Conservation (phyloP, 2,113 vertebrate genomes). For the Amia ocellicauda region DNA sequence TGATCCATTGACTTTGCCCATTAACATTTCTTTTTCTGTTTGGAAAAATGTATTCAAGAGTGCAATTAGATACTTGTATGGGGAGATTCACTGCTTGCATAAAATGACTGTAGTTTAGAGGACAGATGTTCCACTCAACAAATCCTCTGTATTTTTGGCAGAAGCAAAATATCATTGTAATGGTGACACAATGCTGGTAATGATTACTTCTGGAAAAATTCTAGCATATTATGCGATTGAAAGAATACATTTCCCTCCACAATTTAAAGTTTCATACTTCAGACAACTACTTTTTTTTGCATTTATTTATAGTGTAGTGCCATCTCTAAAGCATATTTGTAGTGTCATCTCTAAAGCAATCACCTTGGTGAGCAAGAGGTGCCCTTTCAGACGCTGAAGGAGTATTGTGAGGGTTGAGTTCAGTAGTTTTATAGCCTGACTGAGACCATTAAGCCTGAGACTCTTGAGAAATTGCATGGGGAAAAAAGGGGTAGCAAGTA, state of each 20-base stretch:
- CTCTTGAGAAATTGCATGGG: too few species aligned
- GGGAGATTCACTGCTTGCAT: not conserved
- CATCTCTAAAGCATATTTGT: too few species aligned
- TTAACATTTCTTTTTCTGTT: not conserved
- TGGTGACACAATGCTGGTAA: constrained; percentile 16
- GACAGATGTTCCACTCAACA: constrained; percentile 11
- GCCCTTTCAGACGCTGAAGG: too few species aligned
- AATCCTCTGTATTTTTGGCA: constrained; percentile 10
- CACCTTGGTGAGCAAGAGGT: too few species aligned
- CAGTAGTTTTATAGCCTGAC: too few species aligned
- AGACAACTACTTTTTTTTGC: too few species aligned
- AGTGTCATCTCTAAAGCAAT: too few species aligned
- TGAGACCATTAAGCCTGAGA: too few species aligned
- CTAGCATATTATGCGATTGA: constrained; percentile 11
- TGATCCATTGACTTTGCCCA: not conserved
- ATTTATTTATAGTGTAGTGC: too few species aligned
- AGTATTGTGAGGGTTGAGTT: too few species aligned
- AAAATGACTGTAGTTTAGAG: not conserved
- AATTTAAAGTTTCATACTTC: too few species aligned
- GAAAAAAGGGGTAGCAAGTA: too few species aligned
- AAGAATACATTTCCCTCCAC: not conserved
- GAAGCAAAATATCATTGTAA: constrained; percentile 8
- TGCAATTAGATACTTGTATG: not conserved
- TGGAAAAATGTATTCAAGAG: not conserved
- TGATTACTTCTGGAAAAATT: not conserved